Base-by-base conservation (phyloP, 2,888 invertebrate species). In the Napeogenes sylphis region DNA sequence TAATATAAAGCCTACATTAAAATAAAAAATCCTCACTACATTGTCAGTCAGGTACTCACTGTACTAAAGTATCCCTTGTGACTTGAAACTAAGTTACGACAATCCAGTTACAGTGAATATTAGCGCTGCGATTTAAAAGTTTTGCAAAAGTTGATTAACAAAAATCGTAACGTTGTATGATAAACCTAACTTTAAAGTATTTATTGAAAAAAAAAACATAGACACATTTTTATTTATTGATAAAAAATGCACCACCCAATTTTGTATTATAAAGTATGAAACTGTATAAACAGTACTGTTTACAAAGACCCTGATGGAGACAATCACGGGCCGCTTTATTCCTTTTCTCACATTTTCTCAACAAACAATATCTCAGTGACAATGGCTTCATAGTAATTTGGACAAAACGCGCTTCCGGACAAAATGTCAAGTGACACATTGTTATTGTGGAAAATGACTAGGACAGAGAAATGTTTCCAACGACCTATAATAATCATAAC, bases 291-390 rank as follows among this genome's bases (percentile, higher is more conserved):
- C 10, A 42, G 10, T 42, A 42, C 3, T 42, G 8, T 42, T 10
- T 42, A 42, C 10, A 10, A 2, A 42, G 42, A 42, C 2, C 10
- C 3, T 2, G 10, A 42, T 12, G 3, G 42, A 42, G 3, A 6
- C 42, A 10, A 10, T 42, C 42, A 42, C 10, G 10, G 42, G 42
- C 83, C 81, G 82, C 86, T 87, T 85, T 83, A 86, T 87, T 88
- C 86, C 87, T 86, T 83, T 78, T 84, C 87, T 51, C 61, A 87
- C 85, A 87, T 85, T 86, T 86, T 85, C 87, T 83, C 81, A 81
- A 78, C 79, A 83, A 85, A 87, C 85, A 87, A 87, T 87, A 85
- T 84, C 85, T 84, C 82, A 77, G 78, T 81, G 84, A 88, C 88
- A 87, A 88, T 88, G 76, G 82, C 82, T 82, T 82, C 81, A 21